phyloP scores from a whole-genome alignment of 2,113 vertebrate species.

The Pedionomus torquatus region DNA sequence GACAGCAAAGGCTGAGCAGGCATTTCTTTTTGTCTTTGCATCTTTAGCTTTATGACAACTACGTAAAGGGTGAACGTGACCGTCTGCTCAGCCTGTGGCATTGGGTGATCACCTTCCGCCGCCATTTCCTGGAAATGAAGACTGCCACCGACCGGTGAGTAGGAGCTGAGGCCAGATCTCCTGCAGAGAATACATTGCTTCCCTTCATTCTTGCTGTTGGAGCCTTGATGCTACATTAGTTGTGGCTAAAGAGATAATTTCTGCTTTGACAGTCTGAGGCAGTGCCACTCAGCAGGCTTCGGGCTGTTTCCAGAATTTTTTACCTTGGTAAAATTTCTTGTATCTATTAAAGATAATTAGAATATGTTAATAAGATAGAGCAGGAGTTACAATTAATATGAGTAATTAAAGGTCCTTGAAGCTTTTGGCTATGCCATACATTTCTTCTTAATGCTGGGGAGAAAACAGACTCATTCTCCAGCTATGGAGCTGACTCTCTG shows the following conservation, averaged over 20 bases:
- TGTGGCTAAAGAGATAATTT: background rate
- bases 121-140: constrained; percentile 84
- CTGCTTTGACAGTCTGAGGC: background rate
- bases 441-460: background rate
- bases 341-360: background rate
- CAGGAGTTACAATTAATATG: background rate
- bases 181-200: background rate
- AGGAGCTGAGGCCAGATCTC: background rate
- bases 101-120: constrained; percentile 81
- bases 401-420: background rate
- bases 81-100: constrained; percentile 83
- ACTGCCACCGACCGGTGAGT: constrained; percentile 88
- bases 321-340: background rate
- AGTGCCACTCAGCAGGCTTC: background rate
- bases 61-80: constrained; percentile 74
- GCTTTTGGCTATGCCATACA: background rate
- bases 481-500: background rate
- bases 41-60: constrained; percentile 74
- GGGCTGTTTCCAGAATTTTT: background rate
- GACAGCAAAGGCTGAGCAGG: background rate
- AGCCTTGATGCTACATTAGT: rapidly evolving
- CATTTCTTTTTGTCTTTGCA: constrained; percentile 20
- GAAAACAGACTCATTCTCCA: background rate
- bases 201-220: background rate
- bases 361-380: background rate